phyloP scores from a whole-genome alignment of 2,113 vertebrate species.

The Pelmatolapia mariae region DNA sequence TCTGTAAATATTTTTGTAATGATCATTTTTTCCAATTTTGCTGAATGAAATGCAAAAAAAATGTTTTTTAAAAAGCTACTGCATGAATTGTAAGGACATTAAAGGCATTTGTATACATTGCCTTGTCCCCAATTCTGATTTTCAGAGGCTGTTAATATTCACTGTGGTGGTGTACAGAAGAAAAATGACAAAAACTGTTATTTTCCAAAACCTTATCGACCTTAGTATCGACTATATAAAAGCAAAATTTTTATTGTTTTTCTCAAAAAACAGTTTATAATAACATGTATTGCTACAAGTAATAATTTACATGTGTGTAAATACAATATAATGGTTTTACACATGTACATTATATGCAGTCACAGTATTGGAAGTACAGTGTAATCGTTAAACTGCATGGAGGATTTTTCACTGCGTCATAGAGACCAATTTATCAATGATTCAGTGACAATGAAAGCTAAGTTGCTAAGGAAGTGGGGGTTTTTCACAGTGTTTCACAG shows the following conservation, averaged over 20 bases:
- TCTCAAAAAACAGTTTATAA: background rate
- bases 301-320: background rate
- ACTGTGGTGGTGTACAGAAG: background rate
- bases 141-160: background rate
- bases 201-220: background rate
- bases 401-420: background rate
- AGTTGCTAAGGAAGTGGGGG: background rate
- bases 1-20: background rate
- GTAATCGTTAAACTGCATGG: background rate
- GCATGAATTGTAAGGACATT: background rate
- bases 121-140: background rate
- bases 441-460: background rate
- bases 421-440: background rate
- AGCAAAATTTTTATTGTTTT: background rate
- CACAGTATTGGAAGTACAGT: background rate
- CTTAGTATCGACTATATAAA: background rate
- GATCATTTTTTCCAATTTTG: background rate
- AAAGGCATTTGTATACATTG: accelerated
- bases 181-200: background rate
- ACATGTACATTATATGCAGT: background rate
- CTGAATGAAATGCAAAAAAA: accelerated
- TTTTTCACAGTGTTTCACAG: background rate
- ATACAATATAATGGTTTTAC: background rate
- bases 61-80: accelerated
- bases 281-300: accelerated